These are phyloP conservation scores for Catagonus wagneri DNA, from an alignment of 2,113 vertebrate genomes.

Conservation along the genomic window DNA sequence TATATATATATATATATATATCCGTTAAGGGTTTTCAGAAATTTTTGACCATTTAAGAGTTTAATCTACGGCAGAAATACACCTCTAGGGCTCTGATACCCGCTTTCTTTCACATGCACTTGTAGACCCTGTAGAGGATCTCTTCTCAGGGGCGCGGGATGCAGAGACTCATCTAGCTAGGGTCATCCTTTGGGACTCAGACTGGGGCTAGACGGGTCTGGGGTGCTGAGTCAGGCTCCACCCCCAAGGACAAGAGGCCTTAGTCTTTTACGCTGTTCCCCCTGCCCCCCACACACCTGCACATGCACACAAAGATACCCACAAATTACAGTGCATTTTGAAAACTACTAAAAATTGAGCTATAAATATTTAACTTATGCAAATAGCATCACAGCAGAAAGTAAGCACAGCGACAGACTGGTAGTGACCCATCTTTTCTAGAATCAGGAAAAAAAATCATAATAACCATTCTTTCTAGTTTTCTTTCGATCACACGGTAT, in stretches of 20 bases:
- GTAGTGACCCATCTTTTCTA: neutral
- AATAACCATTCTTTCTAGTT: neutral
- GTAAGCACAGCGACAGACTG: neutral
- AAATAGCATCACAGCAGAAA: conserved; percentile 63
- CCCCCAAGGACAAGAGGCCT: neutral
- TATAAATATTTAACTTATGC: conserved; percentile 62
- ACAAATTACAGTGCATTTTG: conserved; percentile 15
- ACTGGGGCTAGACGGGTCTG: neutral
- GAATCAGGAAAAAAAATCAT: neutral
- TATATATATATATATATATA: too few species aligned
- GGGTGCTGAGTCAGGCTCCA: neutral
- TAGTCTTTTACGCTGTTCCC: neutral
- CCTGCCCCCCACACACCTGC: neutral
- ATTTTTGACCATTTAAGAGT: neutral
- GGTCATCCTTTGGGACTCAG: neutral
- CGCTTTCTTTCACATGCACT: neutral
- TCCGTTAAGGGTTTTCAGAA: neutral
- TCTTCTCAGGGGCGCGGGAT: neutral
- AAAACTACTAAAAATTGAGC: conserved; percentile 51
- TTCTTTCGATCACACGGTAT: neutral
- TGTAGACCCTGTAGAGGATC: neutral
- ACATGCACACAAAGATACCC: neutral
- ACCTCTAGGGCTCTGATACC: neutral
- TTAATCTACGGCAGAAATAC: neutral
- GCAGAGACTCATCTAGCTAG: neutral